phyloP scores from a whole-genome alignment of 2,888 invertebrate genomes.

The Synergus laeviventris region DNA sequence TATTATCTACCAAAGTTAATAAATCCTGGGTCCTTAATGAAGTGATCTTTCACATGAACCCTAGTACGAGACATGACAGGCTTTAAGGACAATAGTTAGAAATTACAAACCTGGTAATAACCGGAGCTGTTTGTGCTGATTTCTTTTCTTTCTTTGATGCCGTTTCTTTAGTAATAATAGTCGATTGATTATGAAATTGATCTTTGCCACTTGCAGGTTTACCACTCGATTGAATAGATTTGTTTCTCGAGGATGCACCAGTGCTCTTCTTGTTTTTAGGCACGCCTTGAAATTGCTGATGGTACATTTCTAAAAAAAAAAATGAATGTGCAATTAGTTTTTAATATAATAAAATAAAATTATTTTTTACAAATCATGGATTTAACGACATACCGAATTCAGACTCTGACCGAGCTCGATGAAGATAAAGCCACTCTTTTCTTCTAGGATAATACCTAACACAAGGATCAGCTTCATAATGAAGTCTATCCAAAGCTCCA shows the following conservation, averaged over 20 bases:
- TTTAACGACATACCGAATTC: slow-evolving; percentile 79
- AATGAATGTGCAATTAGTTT: slow-evolving; percentile 34
- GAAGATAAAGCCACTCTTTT: slow-evolving; percentile 97
- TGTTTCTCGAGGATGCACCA: slow-evolving; percentile 69
- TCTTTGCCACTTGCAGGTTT: slow-evolving; percentile 75
- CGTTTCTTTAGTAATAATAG: slow-evolving; percentile 65
- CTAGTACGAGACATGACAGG: not conserved
- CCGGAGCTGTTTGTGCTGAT: slow-evolving; percentile 59
- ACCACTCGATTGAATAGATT: slow-evolving; percentile 63
- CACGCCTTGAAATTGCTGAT: slow-evolving; percentile 82
- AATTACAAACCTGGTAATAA: slow-evolving; percentile 61
- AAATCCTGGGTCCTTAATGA: too few species aligned
- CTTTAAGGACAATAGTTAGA: slow-evolving; percentile 24
- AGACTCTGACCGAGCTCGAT: slow-evolving; percentile 82
- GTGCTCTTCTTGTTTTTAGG: slow-evolving; percentile 78
- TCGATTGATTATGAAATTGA: slow-evolving; percentile 76
- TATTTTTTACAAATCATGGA: not conserved
- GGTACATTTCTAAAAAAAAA: slow-evolving; percentile 79
- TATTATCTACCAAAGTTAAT: too few species aligned
- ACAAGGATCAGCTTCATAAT: slow-evolving; percentile 94
- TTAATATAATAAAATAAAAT: not conserved
- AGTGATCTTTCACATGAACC: too few species aligned
- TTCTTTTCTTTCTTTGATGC: slow-evolving; percentile 72
- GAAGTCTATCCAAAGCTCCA: slow-evolving; percentile 92
- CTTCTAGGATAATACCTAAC: slow-evolving; percentile 94